Evolutionary conservation across 2,797 vertebrate genomes (phyloP).

Genomic region (Hipposideros larvatus): DNA sequence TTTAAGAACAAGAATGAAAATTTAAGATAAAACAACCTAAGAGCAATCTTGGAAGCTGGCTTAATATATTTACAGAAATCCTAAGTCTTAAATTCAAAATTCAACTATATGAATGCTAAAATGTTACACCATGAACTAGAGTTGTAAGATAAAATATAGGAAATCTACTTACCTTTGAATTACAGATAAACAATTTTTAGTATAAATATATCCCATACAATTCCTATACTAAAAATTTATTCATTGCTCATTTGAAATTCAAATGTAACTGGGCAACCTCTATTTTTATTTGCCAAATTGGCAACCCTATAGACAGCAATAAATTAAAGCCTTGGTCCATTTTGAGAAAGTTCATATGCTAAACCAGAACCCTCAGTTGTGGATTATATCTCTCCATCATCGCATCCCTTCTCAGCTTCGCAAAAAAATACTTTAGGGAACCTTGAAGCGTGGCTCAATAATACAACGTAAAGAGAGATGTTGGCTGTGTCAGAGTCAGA

Average conservation of each 20-base stretch:
- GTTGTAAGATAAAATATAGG: background rate
- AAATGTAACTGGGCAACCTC: background rate
- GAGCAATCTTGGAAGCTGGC: background rate
- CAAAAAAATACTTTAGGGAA: background rate
- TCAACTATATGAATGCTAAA: background rate
- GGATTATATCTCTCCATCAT: background rate
- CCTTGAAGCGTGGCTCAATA: background rate
- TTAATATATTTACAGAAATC: background rate
- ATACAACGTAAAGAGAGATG: background rate
- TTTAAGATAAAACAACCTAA: background rate
- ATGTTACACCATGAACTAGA: background rate
- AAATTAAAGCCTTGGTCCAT: background rate
- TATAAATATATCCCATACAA: background rate
- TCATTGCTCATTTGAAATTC: background rate
- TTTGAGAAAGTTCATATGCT: background rate
- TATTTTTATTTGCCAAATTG: background rate
- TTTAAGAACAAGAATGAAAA: background rate
- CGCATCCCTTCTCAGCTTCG: accelerated
- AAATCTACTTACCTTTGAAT: background rate
- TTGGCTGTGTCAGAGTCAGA: background rate
- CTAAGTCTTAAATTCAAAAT: background rate
- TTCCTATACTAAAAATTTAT: background rate
- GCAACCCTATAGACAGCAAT: background rate
- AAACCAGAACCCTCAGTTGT: background rate
- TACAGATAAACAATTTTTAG: background rate